Base-by-base conservation (phyloP, 1,140 invertebrate species). In the Euwallacea fornicatus region DNA sequence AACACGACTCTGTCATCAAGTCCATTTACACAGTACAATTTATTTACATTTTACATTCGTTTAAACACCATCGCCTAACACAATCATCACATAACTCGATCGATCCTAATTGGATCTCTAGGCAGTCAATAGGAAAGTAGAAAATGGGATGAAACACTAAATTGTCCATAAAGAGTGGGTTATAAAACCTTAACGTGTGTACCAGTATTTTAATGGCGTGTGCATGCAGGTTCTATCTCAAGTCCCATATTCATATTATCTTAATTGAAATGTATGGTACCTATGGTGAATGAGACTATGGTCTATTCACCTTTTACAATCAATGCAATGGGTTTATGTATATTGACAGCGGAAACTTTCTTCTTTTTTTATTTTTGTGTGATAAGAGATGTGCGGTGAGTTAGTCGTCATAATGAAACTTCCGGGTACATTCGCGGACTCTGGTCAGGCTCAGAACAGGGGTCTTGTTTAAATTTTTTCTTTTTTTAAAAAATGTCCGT, bases 221-320 rank as follows among this genome's bases (percentile, higher is more conserved):
- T 54, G 41, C 47, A 65, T 65, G 62, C 62, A 65, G 62, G 62
- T 65, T 65, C 62, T 65, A 65, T 65, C 62, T 65, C 7, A 46
- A 65, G 62, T 65, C 62, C 62, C 62, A 65, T 65, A 65, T 65
- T 65, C 47, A 65, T 54, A 65, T 65, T 65, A 65, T 65, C 62
- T 65, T 65, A 65, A 65, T 65, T 65, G 62, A 65, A 65, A 65
- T 65, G 62, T 65, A 65, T 65, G 62, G 62, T 65, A 65, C 62
- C 21, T 33, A 33, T 33, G 21, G 21, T 33, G 21, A 33, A 33
- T 33, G 21, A 33, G 33, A 50, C 47, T 9, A 65, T 53, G 50
- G 62, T 65, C 11, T 63, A 65, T 65, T 65, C 62, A 65, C 62
- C 62, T 65, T 65, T 60, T 65, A 65, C 47, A 65, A 65, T 65